Percentiles rank a stretch among this genome's conserved stretches.
Evolutionary conservation across 2,888 invertebrate genomes (phyloP).

Genomic region (Abrostola tripartita): DNA sequence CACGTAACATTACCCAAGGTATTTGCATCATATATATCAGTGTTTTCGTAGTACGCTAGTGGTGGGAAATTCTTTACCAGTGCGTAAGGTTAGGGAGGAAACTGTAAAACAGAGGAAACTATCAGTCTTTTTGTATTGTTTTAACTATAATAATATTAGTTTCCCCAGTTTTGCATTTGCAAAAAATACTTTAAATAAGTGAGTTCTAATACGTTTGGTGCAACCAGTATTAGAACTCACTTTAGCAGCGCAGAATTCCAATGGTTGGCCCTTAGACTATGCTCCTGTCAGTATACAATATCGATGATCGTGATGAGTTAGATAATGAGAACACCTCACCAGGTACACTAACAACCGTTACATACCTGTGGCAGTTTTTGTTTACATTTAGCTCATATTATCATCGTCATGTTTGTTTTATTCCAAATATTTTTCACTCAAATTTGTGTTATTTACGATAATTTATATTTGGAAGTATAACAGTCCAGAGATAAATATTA

Average conservation of each 20-base stretch:
- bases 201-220: background rate
- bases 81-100: background rate
- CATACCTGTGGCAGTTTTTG: background rate
- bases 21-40: constrained; percentile 46
- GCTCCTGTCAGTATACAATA: background rate
- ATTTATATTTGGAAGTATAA: constrained; percentile 17
- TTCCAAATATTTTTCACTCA: constrained; percentile 18
- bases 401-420: background rate
- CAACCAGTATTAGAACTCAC: background rate
- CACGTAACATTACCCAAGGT: constrained; percentile 74
- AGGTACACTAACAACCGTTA: background rate
- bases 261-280: background rate
- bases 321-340: background rate
- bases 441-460: constrained; percentile 22
- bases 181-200: background rate
- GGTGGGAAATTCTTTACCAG: constrained; percentile 1
- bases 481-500: constrained; percentile 31
- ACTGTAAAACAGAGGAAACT: background rate
- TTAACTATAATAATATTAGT: background rate
- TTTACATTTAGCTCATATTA: background rate
- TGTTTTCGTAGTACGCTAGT: constrained; percentile 9
- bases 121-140: background rate
- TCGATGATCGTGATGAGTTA: background rate
- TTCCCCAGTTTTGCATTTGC: background rate
- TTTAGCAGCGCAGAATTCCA: background rate